A percentile compares a stretch with the other conserved stretches of the same genome.
These are phyloP conservation scores for Collichthys lucidus DNA, from an alignment of 2,113 vertebrate genomes.

Conservation along the genomic window DNA sequence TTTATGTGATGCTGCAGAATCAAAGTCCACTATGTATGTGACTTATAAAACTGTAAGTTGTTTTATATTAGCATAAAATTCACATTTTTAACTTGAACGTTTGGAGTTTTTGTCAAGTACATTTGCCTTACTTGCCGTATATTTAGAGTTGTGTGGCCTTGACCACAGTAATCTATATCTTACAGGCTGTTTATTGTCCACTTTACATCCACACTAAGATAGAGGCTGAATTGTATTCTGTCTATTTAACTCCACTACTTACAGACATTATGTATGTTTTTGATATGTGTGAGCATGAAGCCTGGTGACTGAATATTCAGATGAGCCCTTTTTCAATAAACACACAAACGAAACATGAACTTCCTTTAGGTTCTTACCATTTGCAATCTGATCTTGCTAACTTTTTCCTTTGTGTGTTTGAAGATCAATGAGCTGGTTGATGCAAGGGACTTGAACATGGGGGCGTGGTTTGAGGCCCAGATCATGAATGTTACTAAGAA, in stretches of 20 bases:
- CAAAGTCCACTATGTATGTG: no score
- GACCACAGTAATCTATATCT: no score
- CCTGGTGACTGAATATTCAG: background rate
- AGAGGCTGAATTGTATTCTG: background rate
- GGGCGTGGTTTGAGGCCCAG: conserved; percentile 96
- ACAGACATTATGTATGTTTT: background rate
- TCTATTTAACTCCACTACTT: background rate
- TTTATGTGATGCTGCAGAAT: no score
- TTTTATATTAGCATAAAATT: no score
- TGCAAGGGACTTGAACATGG: conserved; percentile 93
- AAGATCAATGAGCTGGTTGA: conserved; percentile 95
- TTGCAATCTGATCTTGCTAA: background rate
- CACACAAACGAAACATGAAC: background rate
- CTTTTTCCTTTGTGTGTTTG: background rate
- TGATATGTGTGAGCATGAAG: background rate
- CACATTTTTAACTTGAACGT: no score
- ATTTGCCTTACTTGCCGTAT: no score
- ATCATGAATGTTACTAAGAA: conserved; percentile 89
- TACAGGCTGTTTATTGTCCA: background rate
- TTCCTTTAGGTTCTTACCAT: no score
- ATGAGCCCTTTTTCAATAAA: background rate
- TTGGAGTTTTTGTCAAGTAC: no score
- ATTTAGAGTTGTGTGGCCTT: no score
- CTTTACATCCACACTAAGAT: no score
- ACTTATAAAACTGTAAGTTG: no score